Conservation (phyloP, 2,113 vertebrate species). For the Willisornis vidua region DNA sequence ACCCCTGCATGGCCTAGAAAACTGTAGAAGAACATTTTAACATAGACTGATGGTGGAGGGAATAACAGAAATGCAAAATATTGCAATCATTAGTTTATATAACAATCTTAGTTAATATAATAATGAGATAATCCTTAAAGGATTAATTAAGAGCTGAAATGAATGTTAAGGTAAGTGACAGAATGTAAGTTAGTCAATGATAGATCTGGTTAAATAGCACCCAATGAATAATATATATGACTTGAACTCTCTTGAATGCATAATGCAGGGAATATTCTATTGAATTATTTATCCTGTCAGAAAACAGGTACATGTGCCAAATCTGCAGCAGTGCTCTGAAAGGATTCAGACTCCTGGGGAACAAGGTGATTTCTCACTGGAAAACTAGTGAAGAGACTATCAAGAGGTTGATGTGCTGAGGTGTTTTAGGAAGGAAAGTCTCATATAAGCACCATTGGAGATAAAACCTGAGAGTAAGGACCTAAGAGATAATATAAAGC, state of each 20-base stretch:
- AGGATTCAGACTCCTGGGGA: not conserved
- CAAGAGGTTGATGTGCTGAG: not conserved
- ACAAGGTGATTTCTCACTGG: not conserved
- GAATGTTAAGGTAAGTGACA: not conserved
- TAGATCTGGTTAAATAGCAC: conserved; percentile 27
- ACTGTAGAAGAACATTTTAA: not conserved
- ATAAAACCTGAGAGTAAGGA: not conserved
- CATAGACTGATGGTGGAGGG: not conserved
- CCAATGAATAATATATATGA: conserved; percentile 47
- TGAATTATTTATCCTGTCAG: conserved; percentile 49
- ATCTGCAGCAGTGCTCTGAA: conserved; percentile 15
- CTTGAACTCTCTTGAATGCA: conserved; percentile 21
- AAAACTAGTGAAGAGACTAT: not conserved
- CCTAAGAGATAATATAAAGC: not conserved
- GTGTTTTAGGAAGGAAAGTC: not conserved
- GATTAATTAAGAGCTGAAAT: not conserved
- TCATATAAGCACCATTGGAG: not conserved
- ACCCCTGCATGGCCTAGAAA: not conserved
- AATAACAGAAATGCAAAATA: not conserved
- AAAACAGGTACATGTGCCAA: not conserved
- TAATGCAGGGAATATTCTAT: conserved; percentile 13
- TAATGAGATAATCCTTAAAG: not conserved
- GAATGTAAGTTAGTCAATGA: not conserved
- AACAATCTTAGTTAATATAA: not conserved
- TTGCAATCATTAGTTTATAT: not conserved